phyloP scores from a whole-genome alignment of 2,888 invertebrate genomes.

The Apoderus coryli region DNA sequence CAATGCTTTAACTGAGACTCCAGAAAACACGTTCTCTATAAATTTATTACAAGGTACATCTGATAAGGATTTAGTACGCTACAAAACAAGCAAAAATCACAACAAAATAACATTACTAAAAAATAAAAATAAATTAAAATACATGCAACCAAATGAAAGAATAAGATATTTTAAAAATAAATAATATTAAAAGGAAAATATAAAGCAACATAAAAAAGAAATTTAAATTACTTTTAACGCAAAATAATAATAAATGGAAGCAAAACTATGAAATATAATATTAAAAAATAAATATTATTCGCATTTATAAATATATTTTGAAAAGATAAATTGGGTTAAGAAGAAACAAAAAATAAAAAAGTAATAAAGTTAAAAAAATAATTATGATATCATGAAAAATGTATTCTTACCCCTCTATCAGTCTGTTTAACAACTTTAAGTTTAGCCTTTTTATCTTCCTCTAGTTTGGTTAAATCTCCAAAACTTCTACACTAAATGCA shows the following conservation, averaged over 20 bases:
- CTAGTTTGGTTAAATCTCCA: constrained; percentile 43
- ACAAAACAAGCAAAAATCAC: constrained; percentile 23
- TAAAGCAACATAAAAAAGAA: constrained; percentile 10
- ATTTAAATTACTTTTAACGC: too few species aligned
- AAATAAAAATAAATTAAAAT: too few species aligned
- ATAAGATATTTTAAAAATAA: constrained; percentile 1
- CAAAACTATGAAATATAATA: too few species aligned
- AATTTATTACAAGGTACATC: constrained; percentile 31
- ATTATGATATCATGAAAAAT: too few species aligned
- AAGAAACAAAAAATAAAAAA: constrained; percentile 12
- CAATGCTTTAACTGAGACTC: constrained; percentile 46
- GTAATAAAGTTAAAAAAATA: constrained; percentile 19
- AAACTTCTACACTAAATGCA: constrained; percentile 44
- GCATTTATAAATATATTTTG: constrained; percentile 3
- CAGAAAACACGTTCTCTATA: constrained; percentile 36
- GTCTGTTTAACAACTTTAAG: constrained; percentile 9
- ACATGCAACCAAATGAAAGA: neutral
- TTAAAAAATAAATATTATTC: too few species aligned
- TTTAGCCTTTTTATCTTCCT: constrained; percentile 25
- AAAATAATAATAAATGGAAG: too few species aligned
- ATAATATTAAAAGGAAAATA: constrained; percentile 6
- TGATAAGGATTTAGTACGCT: constrained; percentile 42
- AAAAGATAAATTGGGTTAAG: constrained; percentile 9
- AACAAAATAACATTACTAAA: too few species aligned
- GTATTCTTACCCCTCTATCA: constrained; percentile 13